Evolutionary conservation across 2,113 vertebrate species (phyloP), one percentile per base, ranked within the genome.

Genomic region (Oxygymnocypris stewartii): DNA sequence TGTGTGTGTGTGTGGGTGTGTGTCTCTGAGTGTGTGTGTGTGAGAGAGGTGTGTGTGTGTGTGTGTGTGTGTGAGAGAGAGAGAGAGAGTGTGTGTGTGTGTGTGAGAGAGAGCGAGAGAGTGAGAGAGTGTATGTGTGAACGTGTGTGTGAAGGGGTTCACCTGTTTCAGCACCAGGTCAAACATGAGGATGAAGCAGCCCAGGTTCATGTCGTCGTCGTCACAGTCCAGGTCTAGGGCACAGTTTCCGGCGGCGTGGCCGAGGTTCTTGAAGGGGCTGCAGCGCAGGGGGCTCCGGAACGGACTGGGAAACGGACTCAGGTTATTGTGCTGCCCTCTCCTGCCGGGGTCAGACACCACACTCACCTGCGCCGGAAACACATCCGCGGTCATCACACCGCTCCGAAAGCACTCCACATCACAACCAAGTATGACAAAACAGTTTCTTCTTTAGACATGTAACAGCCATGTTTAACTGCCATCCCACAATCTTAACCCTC

Each of bases 151-250:
- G 14, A 3, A 1, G 18, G 71, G 0, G 12, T 13, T 91, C 94
- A 99, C 98, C 97, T 99, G 98, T 92, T 99, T 99, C 82, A 99
- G 92, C 91, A 99, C 95, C 92, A 99, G 97, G 91, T 99, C 98
- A 91, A 99, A 99, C 98, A 99, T 99, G 89, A 99, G 96, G 92
- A 99, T 99, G 94, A 99, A 99, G 94, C 97, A 99, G 93, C 96
- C 96, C 84, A 99, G 95, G 94, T 99, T 99, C 97, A 99, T 98
- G 92, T 99, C 98, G 73, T 99, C 98, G 51, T 99, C 97, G 63
- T 99, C 97, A 90, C 96, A 96, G 89, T 99, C 98, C 92, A 99
- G 95, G 91, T 99, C 98, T 90, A 96, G 95, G 85, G 96, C 93
- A 79, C 96, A 98, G 91, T 95, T 92, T 76, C 96, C 97, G 0